Base-by-base conservation (phyloP, 2,113 vertebrate genomes). In the Prolemur simus region DNA sequence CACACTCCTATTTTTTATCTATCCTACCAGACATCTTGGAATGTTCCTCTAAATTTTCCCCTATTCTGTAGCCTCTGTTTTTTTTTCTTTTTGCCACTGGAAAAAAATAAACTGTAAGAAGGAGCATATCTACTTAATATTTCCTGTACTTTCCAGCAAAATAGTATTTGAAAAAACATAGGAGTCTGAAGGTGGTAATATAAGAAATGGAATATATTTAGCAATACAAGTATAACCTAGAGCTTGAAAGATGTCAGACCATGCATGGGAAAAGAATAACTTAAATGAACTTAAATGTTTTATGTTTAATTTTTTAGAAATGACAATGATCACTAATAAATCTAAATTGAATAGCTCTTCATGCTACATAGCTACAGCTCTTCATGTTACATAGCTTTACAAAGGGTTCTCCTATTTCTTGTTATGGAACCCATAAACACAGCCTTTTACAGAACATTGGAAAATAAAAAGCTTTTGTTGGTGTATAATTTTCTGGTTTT, bases 241-340 rank as follows among this genome's bases (percentile, higher is more conserved):
- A 95, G n/a, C 47, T 73, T 96, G 71, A 39, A 91, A 84, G 32
- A 74, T 89, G 27, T 34, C 63, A 76, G 15, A 69, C 29, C 56
- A 80, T 2, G 74, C 83, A 64, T 56, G 5, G 4, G 9, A 29
- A 1, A n/a, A 12, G 63, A 69, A 68, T 63, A 69, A 69, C 58
- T 18, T 81, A 42, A n/a, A n/a, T n/a, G n/a, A 42, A 78, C 29
- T 47, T 92, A 45, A 56, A 29, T 89, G 29, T 68, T 89, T 85
- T 84, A 29, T 73, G 32, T 82, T 97, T 21, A 52, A 63, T 85
- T 81, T 90, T 87, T 89, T 39, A 97, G 45, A 88, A 71, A 73
- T 63, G 23, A 45, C 32, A 64, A 5, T 60, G 37, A 88, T 85
- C 39, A 74, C 34, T 60, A 39, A 82, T 76, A 92, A 91, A 91